A percentile compares a stretch with the other conserved stretches of the same genome.
Conservation (phyloP, 92 coral and sea anemone species). For the Epizoanthus scotinus region DNA sequence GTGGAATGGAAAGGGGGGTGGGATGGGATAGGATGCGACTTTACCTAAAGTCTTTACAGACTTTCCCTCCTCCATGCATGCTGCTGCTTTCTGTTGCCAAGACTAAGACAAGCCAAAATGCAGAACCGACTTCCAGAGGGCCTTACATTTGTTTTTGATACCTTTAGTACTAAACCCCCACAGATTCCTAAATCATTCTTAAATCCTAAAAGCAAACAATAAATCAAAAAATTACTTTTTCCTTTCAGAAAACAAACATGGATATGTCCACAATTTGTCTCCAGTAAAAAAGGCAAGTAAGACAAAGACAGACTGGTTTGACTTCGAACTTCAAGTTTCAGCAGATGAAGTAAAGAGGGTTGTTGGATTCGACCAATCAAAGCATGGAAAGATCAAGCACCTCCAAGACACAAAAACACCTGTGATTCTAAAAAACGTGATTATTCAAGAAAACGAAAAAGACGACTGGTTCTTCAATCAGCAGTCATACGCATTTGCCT, state of each 20-base stretch:
- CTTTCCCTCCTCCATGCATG: too few species aligned
- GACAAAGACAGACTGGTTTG: constrained; percentile 27
- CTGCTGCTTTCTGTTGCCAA: too few species aligned
- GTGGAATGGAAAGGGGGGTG: too few species aligned
- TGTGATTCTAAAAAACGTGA: constrained; percentile 23
- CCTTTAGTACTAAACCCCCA: too few species aligned
- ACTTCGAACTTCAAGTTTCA: constrained; percentile 12
- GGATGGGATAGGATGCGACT: too few species aligned
- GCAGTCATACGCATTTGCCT: constrained; percentile 35
- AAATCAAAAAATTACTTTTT: constrained; percentile 8
- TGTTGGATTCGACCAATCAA: background rate
- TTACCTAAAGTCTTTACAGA: too few species aligned
- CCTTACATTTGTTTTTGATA: too few species aligned
- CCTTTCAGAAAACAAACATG: constrained; percentile 43
- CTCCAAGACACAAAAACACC: constrained; percentile 32
- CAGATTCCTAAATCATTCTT: too few species aligned
- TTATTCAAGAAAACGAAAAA: background rate
- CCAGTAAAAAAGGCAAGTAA: constrained; percentile 24
- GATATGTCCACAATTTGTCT: constrained; percentile 38
- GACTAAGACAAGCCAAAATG: too few species aligned
- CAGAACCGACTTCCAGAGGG: too few species aligned
- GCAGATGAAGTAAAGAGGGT: constrained; percentile 19
- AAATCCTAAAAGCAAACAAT: too few species aligned
- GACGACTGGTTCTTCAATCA: constrained; percentile 44
- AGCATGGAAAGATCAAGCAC: constrained; percentile 27